These are phyloP conservation scores for Dinocampus coccinellae DNA, from an alignment of 2,888 invertebrate species.

Conservation along the genomic window DNA sequence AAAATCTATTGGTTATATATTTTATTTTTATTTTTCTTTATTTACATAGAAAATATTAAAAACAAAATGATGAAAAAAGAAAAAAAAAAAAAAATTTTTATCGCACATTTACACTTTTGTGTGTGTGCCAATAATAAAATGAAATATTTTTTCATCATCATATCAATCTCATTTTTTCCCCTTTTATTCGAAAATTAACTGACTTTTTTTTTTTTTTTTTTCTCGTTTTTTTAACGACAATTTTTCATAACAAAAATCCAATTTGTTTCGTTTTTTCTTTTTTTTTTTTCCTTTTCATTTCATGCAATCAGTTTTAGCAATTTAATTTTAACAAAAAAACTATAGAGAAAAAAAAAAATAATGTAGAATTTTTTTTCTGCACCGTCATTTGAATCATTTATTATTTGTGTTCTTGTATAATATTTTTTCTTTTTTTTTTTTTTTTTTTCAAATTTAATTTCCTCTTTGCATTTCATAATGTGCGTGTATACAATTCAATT, in stretches of 20 bases:
- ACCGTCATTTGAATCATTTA: neutral
- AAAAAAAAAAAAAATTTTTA: too few species aligned
- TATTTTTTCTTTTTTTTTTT: neutral
- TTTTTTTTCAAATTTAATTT: neutral
- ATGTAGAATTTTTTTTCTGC: constrained; percentile 1
- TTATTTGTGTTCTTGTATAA: neutral
- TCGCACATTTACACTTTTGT: neutral
- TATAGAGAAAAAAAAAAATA: neutral
- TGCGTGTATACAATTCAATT: neutral
- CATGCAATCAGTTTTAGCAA: neutral
- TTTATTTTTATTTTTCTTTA: constrained; percentile 50
- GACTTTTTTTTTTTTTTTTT: neutral
- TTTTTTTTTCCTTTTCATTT: neutral
- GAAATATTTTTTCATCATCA: neutral
- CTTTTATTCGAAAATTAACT: too few species aligned
- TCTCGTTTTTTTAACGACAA: neutral
- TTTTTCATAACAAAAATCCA: constrained; percentile 17
- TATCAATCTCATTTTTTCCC: neutral
- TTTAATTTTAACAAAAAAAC: neutral
- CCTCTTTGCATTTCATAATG: neutral
- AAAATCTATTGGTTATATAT: constrained; percentile 61
- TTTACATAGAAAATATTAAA: constrained; percentile 63
- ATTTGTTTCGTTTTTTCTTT: neutral
- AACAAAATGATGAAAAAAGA: constrained; percentile 45
- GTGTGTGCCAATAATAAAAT: neutral